phyloP scores from a whole-genome alignment of 1,140 invertebrate species.

The Scaptomyza pallida region DNA sequence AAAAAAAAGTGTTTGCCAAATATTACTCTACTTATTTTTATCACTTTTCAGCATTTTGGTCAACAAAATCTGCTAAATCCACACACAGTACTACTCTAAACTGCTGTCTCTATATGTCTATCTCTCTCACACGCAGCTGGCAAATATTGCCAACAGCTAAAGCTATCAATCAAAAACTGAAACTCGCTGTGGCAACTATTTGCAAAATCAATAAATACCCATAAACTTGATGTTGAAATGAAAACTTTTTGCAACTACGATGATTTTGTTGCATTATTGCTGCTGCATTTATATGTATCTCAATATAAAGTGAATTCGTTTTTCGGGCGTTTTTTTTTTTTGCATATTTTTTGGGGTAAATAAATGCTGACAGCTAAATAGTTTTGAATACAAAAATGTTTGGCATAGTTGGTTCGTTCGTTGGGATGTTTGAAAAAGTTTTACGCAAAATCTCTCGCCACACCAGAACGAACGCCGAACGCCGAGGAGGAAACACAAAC shows the following conservation, averaged over 20 bases:
- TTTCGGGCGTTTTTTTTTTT: not conserved
- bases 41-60: constrained; percentile 37
- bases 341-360: constrained; percentile 22
- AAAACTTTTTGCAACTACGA: constrained; percentile 53
- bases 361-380: constrained; percentile 74
- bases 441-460: constrained; percentile 68
- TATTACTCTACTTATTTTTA: constrained; percentile 30
- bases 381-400: constrained; percentile 77
- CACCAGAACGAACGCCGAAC: no score
- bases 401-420: constrained; percentile 66
- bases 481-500: constrained; percentile 38
- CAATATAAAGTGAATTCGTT: constrained; percentile 23
- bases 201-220: constrained; percentile 78
- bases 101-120: constrained; percentile 4
- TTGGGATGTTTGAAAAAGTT: constrained; percentile 68
- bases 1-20: not conserved
- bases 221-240: constrained; percentile 58
- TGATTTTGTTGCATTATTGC: no score
- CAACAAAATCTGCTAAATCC: constrained; percentile 38
- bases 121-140: constrained; percentile 1
- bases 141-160: constrained; percentile 17
- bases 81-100: no score
- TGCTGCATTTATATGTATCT: constrained; percentile 42
- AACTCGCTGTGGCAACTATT: constrained; percentile 64
- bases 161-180: constrained; percentile 68